Base-by-base conservation (phyloP, 1,140 invertebrate species). In the Thaumatotibia leucotreta region DNA sequence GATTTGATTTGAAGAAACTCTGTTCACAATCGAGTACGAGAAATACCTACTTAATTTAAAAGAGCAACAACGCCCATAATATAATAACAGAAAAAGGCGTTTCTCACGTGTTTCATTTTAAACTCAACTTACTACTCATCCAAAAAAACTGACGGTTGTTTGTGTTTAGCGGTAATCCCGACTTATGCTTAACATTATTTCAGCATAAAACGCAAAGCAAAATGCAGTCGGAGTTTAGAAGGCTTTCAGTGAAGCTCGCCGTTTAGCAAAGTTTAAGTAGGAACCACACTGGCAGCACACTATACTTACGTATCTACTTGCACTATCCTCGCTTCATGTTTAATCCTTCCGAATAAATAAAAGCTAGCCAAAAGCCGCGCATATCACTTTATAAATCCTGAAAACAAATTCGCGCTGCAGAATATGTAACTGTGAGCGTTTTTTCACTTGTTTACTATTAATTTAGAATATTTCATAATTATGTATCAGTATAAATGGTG, bases 251-350 rank as follows among this genome's bases (percentile, higher is more conserved):
- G 70, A 76, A 74, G 73, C 80, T 77, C 78, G 75, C 77, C 78
- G 79, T 88, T 85, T 88, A 86, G 83, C 70, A 79, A 87, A 89
- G 76, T 89, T 89, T 88, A 89, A 89, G 83, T 84, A 83, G 80
- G 69, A 77, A 74, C 74, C 70, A 75, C n/a, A 64, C 70, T 54
- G 50, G 72, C 68, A 74, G 72, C 76, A 61, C 39, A 6, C 39
- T 45, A n/a, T n/a, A n/a, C n/a, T n/a, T n/a, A n/a, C n/a, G n/a
- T n/a, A n/a, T 6, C 71, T 79, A 69, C 69, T 72, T 66, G 73
- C 75, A 74, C 72, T 80, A 78, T 78, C 76, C 75, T 76, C 70
- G 54, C 65, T 80, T 76, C 76, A 75, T 75, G 78, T 80, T 86
- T 82, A 84, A 89, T 86, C 79, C 83, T 63, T 70, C 77, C 75